Evolutionary conservation across 2,888 invertebrate species (phyloP).

Genomic region (Cacoxenus indagator): DNA sequence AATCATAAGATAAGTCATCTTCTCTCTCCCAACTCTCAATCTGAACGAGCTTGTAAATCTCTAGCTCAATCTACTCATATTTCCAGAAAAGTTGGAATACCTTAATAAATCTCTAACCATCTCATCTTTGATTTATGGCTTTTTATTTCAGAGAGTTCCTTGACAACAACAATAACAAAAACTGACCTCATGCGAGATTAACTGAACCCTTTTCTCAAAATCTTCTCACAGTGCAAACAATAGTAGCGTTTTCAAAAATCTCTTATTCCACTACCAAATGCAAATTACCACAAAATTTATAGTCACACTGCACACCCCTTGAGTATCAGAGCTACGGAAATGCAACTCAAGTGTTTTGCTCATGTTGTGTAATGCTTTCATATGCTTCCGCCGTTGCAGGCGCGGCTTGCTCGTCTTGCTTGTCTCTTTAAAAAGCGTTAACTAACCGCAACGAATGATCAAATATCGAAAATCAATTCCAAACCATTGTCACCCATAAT

Average conservation of each 20-base stretch:
- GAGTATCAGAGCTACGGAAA: constrained; percentile 44
- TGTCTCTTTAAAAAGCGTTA: constrained; percentile 60
- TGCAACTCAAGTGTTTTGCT: constrained; percentile 52
- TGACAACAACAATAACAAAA: too few species aligned
- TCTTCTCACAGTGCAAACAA: background rate
- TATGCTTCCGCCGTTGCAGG: constrained; percentile 36
- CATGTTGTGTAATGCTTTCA: constrained; percentile 52
- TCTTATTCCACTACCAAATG: constrained; percentile 30
- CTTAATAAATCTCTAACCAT: too few species aligned
- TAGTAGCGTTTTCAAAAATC: background rate
- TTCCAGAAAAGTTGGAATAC: too few species aligned
- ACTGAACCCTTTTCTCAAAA: background rate
- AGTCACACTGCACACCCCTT: constrained; percentile 27
- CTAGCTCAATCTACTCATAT: too few species aligned
- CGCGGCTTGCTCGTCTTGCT: constrained; percentile 20
- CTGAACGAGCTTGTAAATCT: too few species aligned
- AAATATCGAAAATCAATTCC: constrained; percentile 65
- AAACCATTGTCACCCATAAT: constrained; percentile 60
- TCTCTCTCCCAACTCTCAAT: too few species aligned
- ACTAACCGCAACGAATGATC: constrained; percentile 64
- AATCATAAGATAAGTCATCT: too few species aligned
- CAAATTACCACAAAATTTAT: constrained; percentile 40
- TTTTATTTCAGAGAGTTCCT: too few species aligned
- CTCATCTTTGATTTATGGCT: too few species aligned
- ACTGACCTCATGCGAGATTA: too few species aligned